Conservation (phyloP, 2,113 vertebrate species). For the cat (Felis catus) region DNA sequence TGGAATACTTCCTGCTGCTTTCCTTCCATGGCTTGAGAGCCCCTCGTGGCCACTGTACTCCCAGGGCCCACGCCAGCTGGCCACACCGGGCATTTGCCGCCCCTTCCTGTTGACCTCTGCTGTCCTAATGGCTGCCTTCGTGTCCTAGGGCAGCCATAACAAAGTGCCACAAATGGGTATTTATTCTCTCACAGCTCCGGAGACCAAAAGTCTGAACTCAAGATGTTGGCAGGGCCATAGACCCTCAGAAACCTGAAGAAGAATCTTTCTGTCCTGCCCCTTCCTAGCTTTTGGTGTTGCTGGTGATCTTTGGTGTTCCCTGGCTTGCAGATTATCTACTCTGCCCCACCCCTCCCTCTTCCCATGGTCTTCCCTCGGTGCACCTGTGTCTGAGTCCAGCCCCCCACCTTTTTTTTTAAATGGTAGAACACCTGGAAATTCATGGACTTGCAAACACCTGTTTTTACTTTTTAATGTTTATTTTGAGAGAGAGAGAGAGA, state of each 20-base stretch:
- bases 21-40: not conserved
- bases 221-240: not conserved
- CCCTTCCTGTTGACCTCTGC: rapidly evolving
- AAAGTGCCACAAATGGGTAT: rapidly evolving
- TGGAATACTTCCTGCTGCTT: not conserved
- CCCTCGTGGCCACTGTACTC: rapidly evolving
- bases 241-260: not conserved
- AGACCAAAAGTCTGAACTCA: not conserved
- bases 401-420: too few relatives aligned
- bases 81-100: rapidly evolving
- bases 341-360: not conserved
- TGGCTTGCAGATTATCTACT: rapidly evolving
- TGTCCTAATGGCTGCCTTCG: rapidly evolving
- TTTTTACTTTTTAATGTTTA: too few relatives aligned
- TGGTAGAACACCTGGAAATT: too few relatives aligned
- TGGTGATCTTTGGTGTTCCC: rapidly evolving
- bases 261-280: not conserved
- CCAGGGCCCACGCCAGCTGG: rapidly evolving
- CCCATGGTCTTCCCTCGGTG: not conserved
- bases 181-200: not conserved
- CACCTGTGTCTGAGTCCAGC: rapidly evolving
- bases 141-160: rapidly evolving
- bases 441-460: too few relatives aligned
- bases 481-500: too few relatives aligned
- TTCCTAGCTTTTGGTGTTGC: not conserved